A percentile compares a stretch with the other conserved stretches of the same genome.
These are phyloP conservation scores for Chelmon rostratus DNA, from an alignment of 2,797 vertebrate species.

Conservation along the genomic window DNA sequence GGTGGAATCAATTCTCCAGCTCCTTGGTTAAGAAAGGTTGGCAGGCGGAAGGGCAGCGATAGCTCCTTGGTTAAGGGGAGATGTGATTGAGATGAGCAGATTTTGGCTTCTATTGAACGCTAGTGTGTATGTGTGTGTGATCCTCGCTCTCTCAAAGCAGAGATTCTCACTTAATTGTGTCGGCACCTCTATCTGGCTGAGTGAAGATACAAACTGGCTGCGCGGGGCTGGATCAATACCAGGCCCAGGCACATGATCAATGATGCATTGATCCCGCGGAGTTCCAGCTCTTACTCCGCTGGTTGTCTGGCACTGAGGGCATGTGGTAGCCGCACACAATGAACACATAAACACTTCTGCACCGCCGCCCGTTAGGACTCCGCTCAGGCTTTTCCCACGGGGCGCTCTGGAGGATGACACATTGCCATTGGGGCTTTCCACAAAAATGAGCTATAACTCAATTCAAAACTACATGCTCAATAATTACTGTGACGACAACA, in stretches of 20 bases:
- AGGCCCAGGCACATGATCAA: constrained; percentile 61
- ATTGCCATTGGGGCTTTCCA: constrained; percentile 73
- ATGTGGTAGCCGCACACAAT: constrained; percentile 70
- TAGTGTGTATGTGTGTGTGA: constrained; percentile 11
- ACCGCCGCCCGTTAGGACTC: constrained; percentile 53
- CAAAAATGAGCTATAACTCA: constrained; percentile 73
- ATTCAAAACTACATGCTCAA: constrained; percentile 59
- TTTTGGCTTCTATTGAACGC: too few species aligned
- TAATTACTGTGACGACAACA: constrained; percentile 51
- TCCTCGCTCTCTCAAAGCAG: constrained; percentile 39
- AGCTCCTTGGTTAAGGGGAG: constrained; percentile 56
- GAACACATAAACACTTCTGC: constrained; percentile 78
- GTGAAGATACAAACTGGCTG: constrained; percentile 70
- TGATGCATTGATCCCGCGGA: constrained; percentile 76
- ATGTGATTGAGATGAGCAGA: constrained; percentile 56
- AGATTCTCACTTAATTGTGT: constrained; percentile 73
- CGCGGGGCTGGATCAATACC: constrained; percentile 73
- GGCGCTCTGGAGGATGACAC: constrained; percentile 54
- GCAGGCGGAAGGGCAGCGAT: constrained; percentile 25
- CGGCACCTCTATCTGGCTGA: constrained; percentile 68
- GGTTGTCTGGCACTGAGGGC: constrained; percentile 60
- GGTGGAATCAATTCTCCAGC: constrained; percentile 62
- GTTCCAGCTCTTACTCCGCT: constrained; percentile 50
- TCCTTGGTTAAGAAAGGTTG: constrained; percentile 54
- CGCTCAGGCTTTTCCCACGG: constrained; percentile 68